A percentile compares a stretch with the other conserved stretches of the same genome.
Evolutionary conservation across 2,113 vertebrate species (phyloP).

Genomic region (Chionodraco myersi): DNA sequence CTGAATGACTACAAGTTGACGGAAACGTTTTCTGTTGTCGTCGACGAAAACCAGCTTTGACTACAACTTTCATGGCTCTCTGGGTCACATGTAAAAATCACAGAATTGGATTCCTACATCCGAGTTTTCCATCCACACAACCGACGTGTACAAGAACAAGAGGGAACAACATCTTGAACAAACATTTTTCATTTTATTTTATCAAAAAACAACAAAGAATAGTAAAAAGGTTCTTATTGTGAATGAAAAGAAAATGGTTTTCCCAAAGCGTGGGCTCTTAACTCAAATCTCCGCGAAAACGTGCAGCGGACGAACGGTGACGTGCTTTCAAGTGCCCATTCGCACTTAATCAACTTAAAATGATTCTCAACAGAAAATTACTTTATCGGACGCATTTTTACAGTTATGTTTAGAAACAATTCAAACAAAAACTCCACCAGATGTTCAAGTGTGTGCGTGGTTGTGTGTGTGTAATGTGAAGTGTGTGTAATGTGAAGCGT

Average conservation of each 20-base stretch:
- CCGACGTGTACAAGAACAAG: background rate
- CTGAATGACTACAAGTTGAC: too few relatives aligned
- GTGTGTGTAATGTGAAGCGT: background rate
- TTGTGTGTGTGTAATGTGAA: background rate
- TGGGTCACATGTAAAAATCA: background rate
- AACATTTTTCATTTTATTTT: conserved; percentile 73
- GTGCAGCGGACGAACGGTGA: conserved; percentile 51
- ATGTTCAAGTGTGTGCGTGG: conserved; percentile 19
- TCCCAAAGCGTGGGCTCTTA: conserved; percentile 30
- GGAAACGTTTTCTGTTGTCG: too few relatives aligned
- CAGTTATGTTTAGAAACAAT: conserved; percentile 29
- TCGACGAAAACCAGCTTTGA: too few relatives aligned
- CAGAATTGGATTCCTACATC: background rate
- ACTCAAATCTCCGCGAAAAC: conserved; percentile 60
- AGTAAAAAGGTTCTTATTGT: conserved; percentile 65
- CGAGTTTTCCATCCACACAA: background rate
- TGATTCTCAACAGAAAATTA: conserved; percentile 47
- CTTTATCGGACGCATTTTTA: conserved; percentile 22
- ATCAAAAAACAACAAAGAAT: conserved; percentile 77
- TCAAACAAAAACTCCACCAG: conserved; percentile 43
- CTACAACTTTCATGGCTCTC: too few relatives aligned
- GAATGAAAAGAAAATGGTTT: conserved; percentile 61
- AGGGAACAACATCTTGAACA: background rate
- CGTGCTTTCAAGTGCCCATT: conserved; percentile 45
- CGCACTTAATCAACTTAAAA: conserved; percentile 33